Evolutionary conservation across 1,140 invertebrate genomes (phyloP).

Genomic region (Piezodorus guildinii): DNA sequence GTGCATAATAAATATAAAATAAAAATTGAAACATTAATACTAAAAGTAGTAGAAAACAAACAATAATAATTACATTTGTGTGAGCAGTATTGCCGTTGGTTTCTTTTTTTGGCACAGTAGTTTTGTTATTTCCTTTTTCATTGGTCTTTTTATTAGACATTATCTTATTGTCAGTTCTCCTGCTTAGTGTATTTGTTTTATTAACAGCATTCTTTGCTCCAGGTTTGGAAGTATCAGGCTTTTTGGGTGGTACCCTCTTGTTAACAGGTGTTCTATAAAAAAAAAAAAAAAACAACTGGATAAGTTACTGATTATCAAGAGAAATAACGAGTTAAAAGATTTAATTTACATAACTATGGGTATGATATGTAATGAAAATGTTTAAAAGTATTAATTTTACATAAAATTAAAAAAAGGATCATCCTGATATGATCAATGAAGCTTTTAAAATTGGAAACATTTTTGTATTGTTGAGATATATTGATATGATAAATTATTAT

Average conservation of each 20-base stretch:
- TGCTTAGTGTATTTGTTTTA: constrained; percentile 26
- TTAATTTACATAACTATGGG: no score
- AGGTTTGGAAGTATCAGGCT: constrained; percentile 20
- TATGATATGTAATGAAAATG: no score
- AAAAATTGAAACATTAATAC: neutral
- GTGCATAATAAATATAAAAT: constrained; percentile 4
- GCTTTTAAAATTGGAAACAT: no score
- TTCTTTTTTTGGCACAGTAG: constrained; percentile 30
- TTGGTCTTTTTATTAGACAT: constrained; percentile 39
- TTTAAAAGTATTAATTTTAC: no score
- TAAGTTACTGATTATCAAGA: no score
- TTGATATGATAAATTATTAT: no score
- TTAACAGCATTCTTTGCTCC: constrained; percentile 13
- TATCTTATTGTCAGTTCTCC: constrained; percentile 35
- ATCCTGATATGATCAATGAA: no score
- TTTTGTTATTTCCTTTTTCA: constrained; percentile 41
- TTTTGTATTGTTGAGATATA: no score
- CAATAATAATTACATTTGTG: constrained; percentile 6
- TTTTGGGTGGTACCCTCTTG: constrained; percentile 24
- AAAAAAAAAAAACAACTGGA: neutral
- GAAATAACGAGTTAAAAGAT: no score
- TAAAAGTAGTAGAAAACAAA: neutral
- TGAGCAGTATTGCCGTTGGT: constrained; percentile 3
- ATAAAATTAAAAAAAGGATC: no score
- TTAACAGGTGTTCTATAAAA: constrained; percentile 18